Evolutionary conservation across 1,140 invertebrate species (phyloP), one percentile per base, ranked within the genome.

Genomic region (Plectrocnemia conspersa): DNA sequence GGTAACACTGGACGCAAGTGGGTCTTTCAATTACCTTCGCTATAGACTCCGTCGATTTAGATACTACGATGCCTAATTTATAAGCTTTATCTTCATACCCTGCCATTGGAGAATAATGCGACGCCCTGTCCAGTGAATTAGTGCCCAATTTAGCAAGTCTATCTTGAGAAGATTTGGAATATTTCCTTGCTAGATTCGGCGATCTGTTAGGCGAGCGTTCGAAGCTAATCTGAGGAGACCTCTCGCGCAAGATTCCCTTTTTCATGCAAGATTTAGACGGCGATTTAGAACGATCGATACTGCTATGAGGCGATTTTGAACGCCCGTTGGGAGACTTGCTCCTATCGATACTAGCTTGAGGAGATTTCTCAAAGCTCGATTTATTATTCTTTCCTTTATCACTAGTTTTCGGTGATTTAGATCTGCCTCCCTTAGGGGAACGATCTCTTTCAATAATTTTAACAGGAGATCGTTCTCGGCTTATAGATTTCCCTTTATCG

Each of bases 1-100:
- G 66, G 66, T 79, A 78, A 61, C 81, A 84, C 63, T 83, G 79
- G 50, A 83, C 79, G 69, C 82, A 83, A 16, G 81, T 82, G 19
- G 80, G 79, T 47, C 80, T 77, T 57, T 83, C 81, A 19, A 82
- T 74, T 65, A 76, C 72, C 73, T 74, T 76, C 54, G 69, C 69
- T 56, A 71, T 78, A 29, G 68, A 73, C 60, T 72, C 74, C 10
- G 69, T 77, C 49, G 74, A 76, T 53, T 76, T 75, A 1, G 74
- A 76, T 3, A 76, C 73, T 0, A 76, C 71, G 22, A 76, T 76
- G 1, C 74, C 74, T 70, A 76, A 73, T 64, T 71, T 73, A 42
- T 74, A 73, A 15, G 74, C 74, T 56, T 74, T 75, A 41, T 76
- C 73, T 61, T 76, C 74, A 11, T 65, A 73, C 54, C 72, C 71